phyloP scores from a whole-genome alignment of 2,888 invertebrate genomes.

The Drosophila atripex region DNA sequence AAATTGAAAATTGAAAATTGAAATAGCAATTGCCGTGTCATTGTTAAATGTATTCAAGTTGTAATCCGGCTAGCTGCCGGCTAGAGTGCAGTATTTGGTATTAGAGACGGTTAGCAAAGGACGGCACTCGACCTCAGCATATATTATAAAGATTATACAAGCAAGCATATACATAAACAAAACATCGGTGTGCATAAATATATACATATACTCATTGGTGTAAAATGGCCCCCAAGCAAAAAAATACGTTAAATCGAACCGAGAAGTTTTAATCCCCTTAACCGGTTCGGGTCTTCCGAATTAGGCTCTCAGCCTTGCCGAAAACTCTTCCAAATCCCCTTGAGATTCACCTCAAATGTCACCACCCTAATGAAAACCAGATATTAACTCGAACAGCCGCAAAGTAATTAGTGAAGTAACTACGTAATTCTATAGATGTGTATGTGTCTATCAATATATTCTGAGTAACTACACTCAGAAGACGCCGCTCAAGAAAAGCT shows the following conservation, averaged over 20 bases:
- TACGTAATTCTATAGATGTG: constrained; percentile 44
- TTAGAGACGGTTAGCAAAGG: constrained; percentile 33
- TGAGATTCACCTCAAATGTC: constrained; percentile 15
- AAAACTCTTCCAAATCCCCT: constrained; percentile 23
- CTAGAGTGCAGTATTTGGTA: constrained; percentile 42
- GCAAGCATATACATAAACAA: constrained; percentile 51
- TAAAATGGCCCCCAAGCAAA: constrained; percentile 4
- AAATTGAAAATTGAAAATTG: constrained; percentile 44
- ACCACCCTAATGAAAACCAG: neutral
- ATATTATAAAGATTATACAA: constrained; percentile 38
- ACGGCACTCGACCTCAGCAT: constrained; percentile 48
- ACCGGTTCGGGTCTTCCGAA: constrained; percentile 5
- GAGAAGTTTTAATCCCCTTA: constrained; percentile 12
- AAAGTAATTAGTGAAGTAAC: constrained; percentile 39
- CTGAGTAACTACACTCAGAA: constrained; percentile 7
- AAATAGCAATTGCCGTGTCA: constrained; percentile 60
- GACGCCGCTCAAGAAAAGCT: constrained; percentile 14
- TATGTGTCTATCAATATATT: constrained; percentile 42
- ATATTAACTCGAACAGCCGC: constrained; percentile 8
- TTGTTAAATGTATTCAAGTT: constrained; percentile 55
- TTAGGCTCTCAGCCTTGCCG: constrained; percentile 27
- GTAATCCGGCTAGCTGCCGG: constrained; percentile 37
- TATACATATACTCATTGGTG: constrained; percentile 26
- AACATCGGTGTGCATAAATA: constrained; percentile 43
- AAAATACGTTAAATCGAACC: constrained; percentile 11